Conservation (phyloP, 2,797 vertebrate genomes). For the Anguilla pacifica region DNA sequence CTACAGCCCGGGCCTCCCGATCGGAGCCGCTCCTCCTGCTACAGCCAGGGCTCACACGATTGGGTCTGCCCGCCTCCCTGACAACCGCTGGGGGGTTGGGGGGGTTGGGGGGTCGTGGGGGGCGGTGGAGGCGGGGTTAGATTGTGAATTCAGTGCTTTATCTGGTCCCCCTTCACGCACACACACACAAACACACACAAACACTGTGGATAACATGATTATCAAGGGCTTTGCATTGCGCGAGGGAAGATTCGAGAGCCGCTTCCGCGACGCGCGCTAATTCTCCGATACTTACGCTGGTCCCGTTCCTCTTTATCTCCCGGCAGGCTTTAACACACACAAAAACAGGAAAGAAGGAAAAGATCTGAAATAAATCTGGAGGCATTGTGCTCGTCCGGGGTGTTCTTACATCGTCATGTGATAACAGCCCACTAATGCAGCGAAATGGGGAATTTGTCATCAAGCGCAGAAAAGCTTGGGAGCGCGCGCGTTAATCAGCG, state of each 20-base stretch:
- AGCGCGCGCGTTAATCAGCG: constrained; percentile 65
- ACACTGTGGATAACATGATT: constrained; percentile 69
- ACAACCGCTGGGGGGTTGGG: constrained; percentile 17
- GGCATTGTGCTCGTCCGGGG: constrained; percentile 57
- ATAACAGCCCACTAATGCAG: constrained; percentile 62
- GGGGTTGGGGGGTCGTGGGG: background rate
- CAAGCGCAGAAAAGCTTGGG: constrained; percentile 50
- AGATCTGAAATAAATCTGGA: constrained; percentile 68
- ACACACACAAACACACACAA: too few relatives aligned
- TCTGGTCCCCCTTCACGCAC: constrained; percentile 55
- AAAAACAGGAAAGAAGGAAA: constrained; percentile 33
- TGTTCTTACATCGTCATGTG: constrained; percentile 55
- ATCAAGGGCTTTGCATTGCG: constrained; percentile 60
- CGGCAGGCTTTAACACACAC: constrained; percentile 52
- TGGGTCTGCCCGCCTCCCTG: constrained; percentile 57
- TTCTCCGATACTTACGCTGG: constrained; percentile 65
- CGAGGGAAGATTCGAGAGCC: constrained; percentile 60
- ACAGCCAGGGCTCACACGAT: constrained; percentile 65
- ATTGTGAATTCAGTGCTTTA: constrained; percentile 72
- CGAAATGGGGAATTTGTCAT: constrained; percentile 66
- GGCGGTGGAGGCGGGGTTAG: constrained; percentile 40
- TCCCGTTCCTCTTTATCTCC: constrained; percentile 59
- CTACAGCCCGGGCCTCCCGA: constrained; percentile 45
- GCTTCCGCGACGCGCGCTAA: constrained; percentile 56
- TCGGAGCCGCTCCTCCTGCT: constrained; percentile 64